phyloP scores from a whole-genome alignment of 2,113 vertebrate genomes.

The Sinocyclocheilus anshuiensis region DNA sequence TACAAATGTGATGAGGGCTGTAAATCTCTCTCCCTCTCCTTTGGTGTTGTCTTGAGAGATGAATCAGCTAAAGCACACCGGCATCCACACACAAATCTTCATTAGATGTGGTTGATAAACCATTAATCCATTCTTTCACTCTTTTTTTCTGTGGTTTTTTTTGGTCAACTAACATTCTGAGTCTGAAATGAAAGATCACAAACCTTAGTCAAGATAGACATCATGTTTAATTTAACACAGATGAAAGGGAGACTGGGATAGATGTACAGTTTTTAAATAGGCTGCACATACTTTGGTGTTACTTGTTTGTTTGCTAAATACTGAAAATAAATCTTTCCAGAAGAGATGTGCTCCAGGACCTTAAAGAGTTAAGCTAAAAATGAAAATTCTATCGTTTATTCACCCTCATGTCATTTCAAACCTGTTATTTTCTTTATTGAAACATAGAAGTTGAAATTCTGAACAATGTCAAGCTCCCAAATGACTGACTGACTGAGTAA shows the following conservation, averaged over 20 bases:
- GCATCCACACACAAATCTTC: conserved; percentile 70
- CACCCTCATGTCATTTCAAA: background rate
- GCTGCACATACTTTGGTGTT: background rate
- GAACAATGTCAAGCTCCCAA: background rate
- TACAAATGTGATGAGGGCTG: conserved; percentile 63
- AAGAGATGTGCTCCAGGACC: background rate
- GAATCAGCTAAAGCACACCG: conserved; percentile 61
- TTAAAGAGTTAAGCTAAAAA: background rate
- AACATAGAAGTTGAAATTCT: background rate
- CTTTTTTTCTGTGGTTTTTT: conserved; percentile 69
- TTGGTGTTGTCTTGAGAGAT: conserved; percentile 67
- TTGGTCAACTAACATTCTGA: conserved; percentile 58
- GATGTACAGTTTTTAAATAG: background rate
- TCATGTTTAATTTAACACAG: background rate
- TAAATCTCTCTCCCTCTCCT: conserved; percentile 58
- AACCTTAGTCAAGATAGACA: conserved; percentile 53
- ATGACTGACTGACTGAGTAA: background rate
- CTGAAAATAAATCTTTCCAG: background rate
- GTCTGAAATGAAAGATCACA: conserved; percentile 58
- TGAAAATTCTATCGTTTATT: background rate
- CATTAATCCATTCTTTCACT: conserved; percentile 70
- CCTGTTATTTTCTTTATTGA: background rate
- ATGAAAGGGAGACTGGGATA: background rate
- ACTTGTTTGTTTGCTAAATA: background rate
- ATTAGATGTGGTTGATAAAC: conserved; percentile 72